Evolutionary conservation across 30 jellyfish, hydroid and myxozoan genomes (phyloP).

Genomic region (Turritopsis dohrnii): DNA sequence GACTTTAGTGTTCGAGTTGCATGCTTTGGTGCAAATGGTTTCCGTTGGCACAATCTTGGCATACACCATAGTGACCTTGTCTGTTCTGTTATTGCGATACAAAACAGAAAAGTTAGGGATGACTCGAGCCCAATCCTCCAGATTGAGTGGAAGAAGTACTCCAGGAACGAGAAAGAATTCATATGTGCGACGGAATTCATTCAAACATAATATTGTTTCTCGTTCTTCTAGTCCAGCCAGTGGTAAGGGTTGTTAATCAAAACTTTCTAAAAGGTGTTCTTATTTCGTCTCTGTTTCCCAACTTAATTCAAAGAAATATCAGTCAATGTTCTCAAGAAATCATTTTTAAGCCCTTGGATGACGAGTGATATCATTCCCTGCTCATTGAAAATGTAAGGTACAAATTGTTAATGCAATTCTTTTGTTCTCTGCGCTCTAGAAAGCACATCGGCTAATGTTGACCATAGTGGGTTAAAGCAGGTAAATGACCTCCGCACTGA

Average conservation of each 20-base stretch:
- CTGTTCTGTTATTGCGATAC: constrained; percentile 67
- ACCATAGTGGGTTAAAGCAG: neutral
- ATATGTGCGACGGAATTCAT: neutral
- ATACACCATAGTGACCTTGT: constrained; percentile 70
- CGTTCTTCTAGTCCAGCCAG: neutral
- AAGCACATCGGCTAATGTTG: neutral
- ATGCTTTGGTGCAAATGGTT: constrained; percentile 78
- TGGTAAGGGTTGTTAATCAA: neutral
- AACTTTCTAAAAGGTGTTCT: neutral
- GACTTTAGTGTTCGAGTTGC: constrained; percentile 48
- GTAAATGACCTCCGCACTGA: neutral
- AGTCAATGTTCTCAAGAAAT: too few species aligned
- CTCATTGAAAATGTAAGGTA: too few species aligned
- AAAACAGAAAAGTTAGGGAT: constrained; percentile 54
- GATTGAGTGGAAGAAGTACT: neutral
- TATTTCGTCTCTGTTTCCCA: too few species aligned
- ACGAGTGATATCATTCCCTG: too few species aligned
- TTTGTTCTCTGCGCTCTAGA: neutral
- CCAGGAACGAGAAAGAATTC: neutral
- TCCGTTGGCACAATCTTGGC: constrained; percentile 88
- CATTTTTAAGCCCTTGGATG: too few species aligned
- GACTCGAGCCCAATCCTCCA: constrained; percentile 42
- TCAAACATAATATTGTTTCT: neutral
- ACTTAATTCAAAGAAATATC: too few species aligned
- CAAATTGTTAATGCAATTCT: neutral